A percentile compares a stretch with the other conserved stretches of the same genome.
Evolutionary conservation across 2,797 vertebrate species (phyloP).

Genomic region (Lutjanus campechanus): DNA sequence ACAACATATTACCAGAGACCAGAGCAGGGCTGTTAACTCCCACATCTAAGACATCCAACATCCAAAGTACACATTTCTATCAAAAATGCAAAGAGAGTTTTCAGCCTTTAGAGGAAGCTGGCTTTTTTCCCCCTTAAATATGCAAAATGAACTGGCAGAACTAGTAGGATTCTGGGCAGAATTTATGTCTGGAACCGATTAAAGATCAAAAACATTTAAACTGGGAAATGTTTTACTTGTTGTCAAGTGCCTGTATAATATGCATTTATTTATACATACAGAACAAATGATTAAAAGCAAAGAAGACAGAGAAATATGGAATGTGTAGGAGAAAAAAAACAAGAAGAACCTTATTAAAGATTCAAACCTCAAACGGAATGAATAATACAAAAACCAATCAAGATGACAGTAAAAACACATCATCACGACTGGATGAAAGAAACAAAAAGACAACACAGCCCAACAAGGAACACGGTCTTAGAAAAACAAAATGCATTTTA

Average conservation of each 20-base stretch:
- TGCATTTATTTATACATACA: slow-evolving; percentile 19
- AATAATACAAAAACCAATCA: slow-evolving; percentile 41
- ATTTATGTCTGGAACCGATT: slow-evolving; percentile 20
- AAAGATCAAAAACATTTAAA: slow-evolving; percentile 38
- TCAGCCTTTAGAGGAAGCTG: slow-evolving; percentile 29
- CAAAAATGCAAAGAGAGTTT: slow-evolving; percentile 61
- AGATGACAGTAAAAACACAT: slow-evolving; percentile 35
- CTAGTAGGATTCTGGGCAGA: slow-evolving; percentile 2
- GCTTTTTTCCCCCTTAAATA: not conserved
- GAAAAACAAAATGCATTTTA: not conserved
- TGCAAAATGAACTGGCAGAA: slow-evolving; percentile 44
- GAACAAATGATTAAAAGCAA: slow-evolving; percentile 11
- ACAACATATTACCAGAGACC: slow-evolving; percentile 48
- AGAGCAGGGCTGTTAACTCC: slow-evolving; percentile 38
- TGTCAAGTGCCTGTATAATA: not conserved
- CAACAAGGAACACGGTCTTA: slow-evolving; percentile 11
- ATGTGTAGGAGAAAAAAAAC: slow-evolving; percentile 8
- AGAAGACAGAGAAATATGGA: slow-evolving; percentile 17
- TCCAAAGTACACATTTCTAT: slow-evolving; percentile 56
- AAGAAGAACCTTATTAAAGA: slow-evolving; percentile 38
- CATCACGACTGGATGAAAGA: slow-evolving; percentile 6
- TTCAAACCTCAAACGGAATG: slow-evolving; percentile 43
- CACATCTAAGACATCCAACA: slow-evolving; percentile 52
- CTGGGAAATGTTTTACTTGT: slow-evolving; percentile 5
- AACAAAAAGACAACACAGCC: not conserved